phyloP scores from a whole-genome alignment of 2,797 vertebrate genomes.

The Microtus californicus region DNA sequence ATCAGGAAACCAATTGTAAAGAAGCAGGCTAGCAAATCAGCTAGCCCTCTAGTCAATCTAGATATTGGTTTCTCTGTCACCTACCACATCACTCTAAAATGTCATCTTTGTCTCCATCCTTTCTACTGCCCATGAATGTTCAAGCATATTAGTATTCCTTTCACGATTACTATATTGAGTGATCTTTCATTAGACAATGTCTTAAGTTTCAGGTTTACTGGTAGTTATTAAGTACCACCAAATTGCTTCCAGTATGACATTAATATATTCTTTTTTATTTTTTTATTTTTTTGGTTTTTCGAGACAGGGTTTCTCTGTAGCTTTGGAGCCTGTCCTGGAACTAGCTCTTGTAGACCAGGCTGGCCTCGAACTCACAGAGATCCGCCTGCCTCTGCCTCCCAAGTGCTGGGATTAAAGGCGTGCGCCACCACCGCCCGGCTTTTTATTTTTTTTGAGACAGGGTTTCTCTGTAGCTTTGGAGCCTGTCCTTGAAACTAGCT shows the following conservation, averaged over 20 bases:
- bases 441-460: no score
- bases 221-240: background rate
- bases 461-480: no score
- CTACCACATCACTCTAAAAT: background rate
- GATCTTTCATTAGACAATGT: background rate
- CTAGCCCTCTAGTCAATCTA: background rate
- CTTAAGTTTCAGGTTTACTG: constrained; percentile 35
- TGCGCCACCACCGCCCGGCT: no score
- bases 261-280: background rate
- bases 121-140: background rate
- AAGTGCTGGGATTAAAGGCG: no score
- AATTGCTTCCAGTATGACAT: constrained; percentile 17
- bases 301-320: no score
- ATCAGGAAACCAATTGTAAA: background rate
- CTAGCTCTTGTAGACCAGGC: no score
- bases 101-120: background rate
- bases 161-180: background rate
- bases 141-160: constrained; percentile 10
- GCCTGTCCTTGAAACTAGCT: no score
- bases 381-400: no score
- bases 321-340: no score
- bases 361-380: no score
- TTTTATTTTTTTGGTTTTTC: no score
- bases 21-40: background rate
- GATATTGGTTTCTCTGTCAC: background rate